Evolutionary conservation across 2,797 vertebrate species (phyloP).

Genomic region (Cirrhinus molitorella): DNA sequence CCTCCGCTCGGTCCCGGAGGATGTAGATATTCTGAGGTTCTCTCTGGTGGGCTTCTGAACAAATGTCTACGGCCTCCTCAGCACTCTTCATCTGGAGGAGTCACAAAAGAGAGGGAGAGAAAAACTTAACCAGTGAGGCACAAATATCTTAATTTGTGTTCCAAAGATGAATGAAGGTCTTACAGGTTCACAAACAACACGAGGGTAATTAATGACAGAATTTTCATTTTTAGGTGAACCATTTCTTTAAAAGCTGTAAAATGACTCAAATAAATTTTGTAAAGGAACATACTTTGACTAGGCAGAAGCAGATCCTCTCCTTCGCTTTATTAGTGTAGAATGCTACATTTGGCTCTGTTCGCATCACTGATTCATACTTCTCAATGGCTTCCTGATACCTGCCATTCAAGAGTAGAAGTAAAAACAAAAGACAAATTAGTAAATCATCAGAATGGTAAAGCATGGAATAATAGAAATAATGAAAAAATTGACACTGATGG

Average conservation of each 20-base stretch:
- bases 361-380: constrained; percentile 82
- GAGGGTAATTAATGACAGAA: too few relatives aligned
- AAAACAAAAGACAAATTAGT: background rate
- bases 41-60: constrained; percentile 84
- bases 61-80: constrained; percentile 78
- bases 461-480: background rate
- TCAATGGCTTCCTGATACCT: constrained; percentile 83
- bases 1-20: constrained; percentile 84
- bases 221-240: too few relatives aligned
- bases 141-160: too few relatives aligned
- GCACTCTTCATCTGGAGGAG: constrained; percentile 70
- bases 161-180: too few relatives aligned
- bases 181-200: too few relatives aligned
- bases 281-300: constrained; percentile 75
- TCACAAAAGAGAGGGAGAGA: background rate
- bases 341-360: constrained; percentile 77
- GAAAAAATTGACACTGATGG: background rate
- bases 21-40: constrained; percentile 82
- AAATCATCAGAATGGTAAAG: background rate
- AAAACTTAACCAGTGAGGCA: background rate
- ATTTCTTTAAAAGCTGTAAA: background rate
- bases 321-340: constrained; percentile 83
- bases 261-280: background rate
- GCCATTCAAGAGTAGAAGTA: background rate
- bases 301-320: constrained; percentile 84